These are phyloP conservation scores for Ips nitidus DNA, from an alignment of 1,140 invertebrate genomes.

Conservation along the genomic window DNA sequence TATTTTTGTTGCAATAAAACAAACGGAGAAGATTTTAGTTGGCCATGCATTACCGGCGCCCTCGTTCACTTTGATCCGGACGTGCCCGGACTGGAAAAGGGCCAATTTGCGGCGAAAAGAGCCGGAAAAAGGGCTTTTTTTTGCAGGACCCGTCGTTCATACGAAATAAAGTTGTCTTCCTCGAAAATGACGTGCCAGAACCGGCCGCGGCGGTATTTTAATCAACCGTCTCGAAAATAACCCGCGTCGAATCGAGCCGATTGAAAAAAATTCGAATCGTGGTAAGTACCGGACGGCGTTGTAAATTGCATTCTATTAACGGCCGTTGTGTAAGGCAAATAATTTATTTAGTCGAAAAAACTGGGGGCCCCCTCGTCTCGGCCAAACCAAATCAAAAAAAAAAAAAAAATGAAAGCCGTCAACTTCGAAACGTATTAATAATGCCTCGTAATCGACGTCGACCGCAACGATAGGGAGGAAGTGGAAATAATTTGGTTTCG, in stretches of 20 bases:
- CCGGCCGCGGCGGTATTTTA: background rate
- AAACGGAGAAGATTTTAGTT: constrained; percentile 26
- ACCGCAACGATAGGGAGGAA: no score
- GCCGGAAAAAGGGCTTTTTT: constrained; percentile 16
- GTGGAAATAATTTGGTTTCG: no score
- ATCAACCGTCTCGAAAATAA: constrained; percentile 1
- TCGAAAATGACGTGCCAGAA: no score
- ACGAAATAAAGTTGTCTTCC: no score
- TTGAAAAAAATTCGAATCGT: background rate
- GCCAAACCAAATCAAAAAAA: no score
- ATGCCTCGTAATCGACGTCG: background rate
- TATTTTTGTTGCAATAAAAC: constrained; percentile 27
- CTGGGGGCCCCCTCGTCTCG: no score
- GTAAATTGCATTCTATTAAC: constrained; percentile 1
- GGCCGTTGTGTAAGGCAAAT: constrained; percentile 3
- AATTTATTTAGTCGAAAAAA: constrained; percentile 5
- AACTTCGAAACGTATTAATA: constrained; percentile 2
- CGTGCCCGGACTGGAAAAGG: constrained; percentile 21
- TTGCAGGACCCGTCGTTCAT: background rate
- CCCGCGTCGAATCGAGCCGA: background rate
- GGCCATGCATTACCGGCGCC: constrained; percentile 21
- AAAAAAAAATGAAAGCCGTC: background rate
- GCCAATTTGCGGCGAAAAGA: constrained; percentile 24
- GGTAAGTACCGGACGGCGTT: background rate
- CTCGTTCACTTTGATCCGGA: constrained; percentile 14